Base-by-base conservation (phyloP, 35 echinoderm and acorn worm genomes). In the Amphiura filiformis region DNA sequence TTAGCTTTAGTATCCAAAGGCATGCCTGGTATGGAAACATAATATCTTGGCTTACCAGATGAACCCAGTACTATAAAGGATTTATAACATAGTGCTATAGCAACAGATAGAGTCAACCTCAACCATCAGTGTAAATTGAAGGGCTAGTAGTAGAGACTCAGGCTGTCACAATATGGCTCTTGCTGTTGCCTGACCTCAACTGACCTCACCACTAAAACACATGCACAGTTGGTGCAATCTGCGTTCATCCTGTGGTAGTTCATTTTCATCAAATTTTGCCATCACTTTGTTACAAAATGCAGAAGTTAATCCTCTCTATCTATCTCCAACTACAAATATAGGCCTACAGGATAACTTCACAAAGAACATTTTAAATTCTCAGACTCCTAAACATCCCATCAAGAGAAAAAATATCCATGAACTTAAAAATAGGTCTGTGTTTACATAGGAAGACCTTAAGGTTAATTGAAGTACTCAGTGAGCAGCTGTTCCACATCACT, bases 351-450 rank as follows among this genome's bases (percentile, higher is more conserved):
- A n/a, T n/a, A n/a, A n/a, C n/a, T n/a, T n/a, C n/a, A n/a, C n/a
- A n/a, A n/a, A n/a, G n/a, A n/a, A n/a, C n/a, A n/a, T n/a, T n/a
- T n/a, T n/a, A n/a, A n/a, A n/a, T n/a, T n/a, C n/a, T n/a, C n/a
- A n/a, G n/a, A n/a, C n/a, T n/a, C n/a, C n/a, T n/a, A n/a, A n/a
- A n/a, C n/a, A n/a, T n/a, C n/a, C n/a, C n/a, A n/a, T n/a, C n/a
- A n/a, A n/a, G n/a, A n/a, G n/a, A n/a, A 70, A 4, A 30, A n/a
- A 70, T 30, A 70, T 70, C 61, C 61, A 11, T 70, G 61, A 70
- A 70, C 61, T 70, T 70, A 70, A 70, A 47, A 15, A 70, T 70
- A 70, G 28, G 61, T 26, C 61, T 70, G 61, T 70, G 61, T 70
- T 70, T 70, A 70, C 26, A 70, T 30, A 26, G 61, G 61, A 70